These are phyloP conservation scores for Idaea dimidiata DNA, from an alignment of 2,888 invertebrate species.

Conservation along the genomic window DNA sequence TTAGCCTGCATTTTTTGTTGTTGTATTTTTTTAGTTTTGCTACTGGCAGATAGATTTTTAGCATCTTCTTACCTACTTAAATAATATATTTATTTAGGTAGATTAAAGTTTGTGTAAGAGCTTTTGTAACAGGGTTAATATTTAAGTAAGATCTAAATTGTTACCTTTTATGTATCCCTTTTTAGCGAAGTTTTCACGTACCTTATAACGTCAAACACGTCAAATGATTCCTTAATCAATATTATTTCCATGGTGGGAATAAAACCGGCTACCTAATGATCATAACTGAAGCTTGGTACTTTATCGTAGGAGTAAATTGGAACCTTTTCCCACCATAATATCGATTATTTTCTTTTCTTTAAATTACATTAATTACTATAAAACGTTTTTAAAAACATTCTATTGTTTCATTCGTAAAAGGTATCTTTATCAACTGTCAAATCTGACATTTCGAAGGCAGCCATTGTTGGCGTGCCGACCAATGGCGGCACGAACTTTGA, in stretches of 20 bases:
- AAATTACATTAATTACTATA: conserved; percentile 22
- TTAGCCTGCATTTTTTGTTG: neutral
- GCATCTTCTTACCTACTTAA: no score
- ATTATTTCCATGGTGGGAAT: no score
- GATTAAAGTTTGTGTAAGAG: no score
- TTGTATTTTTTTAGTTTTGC: neutral
- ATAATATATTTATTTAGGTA: no score
- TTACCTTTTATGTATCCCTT: no score
- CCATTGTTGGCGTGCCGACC: conserved; percentile 59
- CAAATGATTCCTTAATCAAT: no score
- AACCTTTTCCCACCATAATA: neutral
- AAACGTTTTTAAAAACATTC: conserved; percentile 32
- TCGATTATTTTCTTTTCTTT: conserved; percentile 3
- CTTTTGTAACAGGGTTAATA: no score
- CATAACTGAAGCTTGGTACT: neutral
- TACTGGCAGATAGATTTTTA: no score
- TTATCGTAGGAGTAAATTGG: no score
- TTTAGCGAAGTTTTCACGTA: no score
- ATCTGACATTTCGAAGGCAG: conserved; percentile 63
- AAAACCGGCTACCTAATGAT: neutral
- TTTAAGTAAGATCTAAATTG: no score
- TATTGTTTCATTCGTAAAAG: conserved; percentile 17
- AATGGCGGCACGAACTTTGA: conserved; percentile 61
- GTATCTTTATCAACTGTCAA: conserved; percentile 59
- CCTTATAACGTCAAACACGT: no score